A percentile compares a stretch with the other conserved stretches of the same genome.
Evolutionary conservation across 35 echinoderm and acorn worm genomes (phyloP).

Genomic region (Stichopus chloronotus): DNA sequence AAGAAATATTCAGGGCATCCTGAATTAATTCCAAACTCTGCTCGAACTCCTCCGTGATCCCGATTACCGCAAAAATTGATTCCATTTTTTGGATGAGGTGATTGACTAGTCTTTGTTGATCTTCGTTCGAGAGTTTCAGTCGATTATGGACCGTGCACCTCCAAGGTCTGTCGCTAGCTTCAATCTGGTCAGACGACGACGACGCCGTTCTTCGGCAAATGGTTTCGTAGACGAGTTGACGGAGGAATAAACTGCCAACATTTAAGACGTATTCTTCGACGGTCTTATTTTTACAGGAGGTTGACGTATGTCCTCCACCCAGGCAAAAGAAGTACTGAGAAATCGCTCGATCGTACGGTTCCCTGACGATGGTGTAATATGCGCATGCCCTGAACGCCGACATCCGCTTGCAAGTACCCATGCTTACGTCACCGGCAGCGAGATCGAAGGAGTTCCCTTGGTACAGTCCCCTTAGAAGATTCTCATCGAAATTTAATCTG

Average conservation of each 20-base stretch:
- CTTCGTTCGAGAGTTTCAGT: background rate
- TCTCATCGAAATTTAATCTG: background rate
- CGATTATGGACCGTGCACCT: background rate
- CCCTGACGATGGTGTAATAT: constrained; percentile 73
- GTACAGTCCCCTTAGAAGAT: background rate
- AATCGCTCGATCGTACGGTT: constrained; percentile 67
- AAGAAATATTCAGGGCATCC: constrained; percentile 50
- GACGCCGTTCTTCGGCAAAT: background rate
- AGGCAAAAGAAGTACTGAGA: constrained; percentile 71
- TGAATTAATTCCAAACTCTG: constrained; percentile 43
- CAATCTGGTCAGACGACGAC: background rate
- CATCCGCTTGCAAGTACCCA: background rate
- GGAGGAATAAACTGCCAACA: constrained; percentile 78
- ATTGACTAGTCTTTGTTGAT: constrained; percentile 30
- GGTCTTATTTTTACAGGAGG: constrained; percentile 43
- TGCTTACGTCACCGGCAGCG: background rate
- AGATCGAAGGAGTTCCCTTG: background rate
- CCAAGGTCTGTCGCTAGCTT: background rate
- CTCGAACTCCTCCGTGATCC: constrained; percentile 60
- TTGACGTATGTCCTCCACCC: constrained; percentile 51
- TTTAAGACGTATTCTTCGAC: constrained; percentile 72
- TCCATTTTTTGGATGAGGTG: constrained; percentile 56
- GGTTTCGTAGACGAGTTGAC: constrained; percentile 64
- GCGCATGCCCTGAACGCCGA: constrained; percentile 19
- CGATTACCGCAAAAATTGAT: constrained; percentile 59